Conservation (phyloP, 2,797 vertebrate genomes). For the Pipistrellus pipistrellus region DNA sequence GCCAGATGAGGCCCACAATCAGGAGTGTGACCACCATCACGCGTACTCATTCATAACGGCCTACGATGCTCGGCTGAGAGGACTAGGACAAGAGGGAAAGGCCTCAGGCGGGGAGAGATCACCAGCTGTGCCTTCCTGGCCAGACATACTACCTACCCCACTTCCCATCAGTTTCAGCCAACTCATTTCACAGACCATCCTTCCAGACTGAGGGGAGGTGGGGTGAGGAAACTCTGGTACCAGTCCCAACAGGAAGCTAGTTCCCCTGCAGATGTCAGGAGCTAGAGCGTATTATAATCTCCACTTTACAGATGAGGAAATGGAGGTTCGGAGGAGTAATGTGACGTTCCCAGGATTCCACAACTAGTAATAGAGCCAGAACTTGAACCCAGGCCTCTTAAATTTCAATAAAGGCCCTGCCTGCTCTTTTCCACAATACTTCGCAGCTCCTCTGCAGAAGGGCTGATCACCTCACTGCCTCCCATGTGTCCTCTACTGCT, state of each 20-base stretch:
- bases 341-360: slow-evolving; percentile 38
- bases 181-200: neutral
- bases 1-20: neutral
- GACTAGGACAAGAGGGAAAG: slow-evolving; percentile 7
- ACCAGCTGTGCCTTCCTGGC: neutral
- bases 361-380: neutral
- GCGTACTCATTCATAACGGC: neutral
- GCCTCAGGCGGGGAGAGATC: neutral
- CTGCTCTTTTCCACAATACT: slow-evolving; percentile 24
- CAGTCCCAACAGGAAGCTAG: slow-evolving; percentile 29
- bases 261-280: slow-evolving; percentile 23
- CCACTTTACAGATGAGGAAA: neutral
- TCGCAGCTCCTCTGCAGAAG: slow-evolving; percentile 22
- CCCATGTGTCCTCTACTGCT: neutral
- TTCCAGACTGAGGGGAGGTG: neutral
- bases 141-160: neutral
- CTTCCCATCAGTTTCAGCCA: slow-evolving; percentile 25
- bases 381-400: slow-evolving; percentile 6
- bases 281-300: neutral
- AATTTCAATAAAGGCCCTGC: neutral
- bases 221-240: neutral
- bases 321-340: neutral
- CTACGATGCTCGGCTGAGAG: neutral
- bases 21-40: neutral
- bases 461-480: slow-evolving; percentile 22